Percentiles rank a stretch among this genome's conserved stretches.
Evolutionary conservation across 2,113 vertebrate genomes (phyloP).

Genomic region (Amphiprion ocellaris): DNA sequence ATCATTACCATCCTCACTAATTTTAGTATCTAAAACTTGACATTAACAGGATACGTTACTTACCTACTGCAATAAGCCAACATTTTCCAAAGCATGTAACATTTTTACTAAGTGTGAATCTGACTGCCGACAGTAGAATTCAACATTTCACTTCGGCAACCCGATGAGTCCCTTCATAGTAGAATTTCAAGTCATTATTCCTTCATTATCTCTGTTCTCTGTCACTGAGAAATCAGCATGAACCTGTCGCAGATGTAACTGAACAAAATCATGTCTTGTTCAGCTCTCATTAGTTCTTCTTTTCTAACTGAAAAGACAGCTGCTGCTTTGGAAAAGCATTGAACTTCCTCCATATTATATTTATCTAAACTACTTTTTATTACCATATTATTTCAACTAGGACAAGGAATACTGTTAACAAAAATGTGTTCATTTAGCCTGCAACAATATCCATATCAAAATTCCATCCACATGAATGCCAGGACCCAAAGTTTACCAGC

Average conservation of each 20-base stretch:
- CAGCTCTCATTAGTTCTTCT: not conserved
- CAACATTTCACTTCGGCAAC: slow-evolving; percentile 7
- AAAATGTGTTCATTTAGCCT: no score
- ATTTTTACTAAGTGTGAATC: not conserved
- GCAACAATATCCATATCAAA: no score
- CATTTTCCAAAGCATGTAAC: not conserved
- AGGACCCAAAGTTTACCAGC: no score
- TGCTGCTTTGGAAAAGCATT: not conserved
- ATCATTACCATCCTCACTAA: no score
- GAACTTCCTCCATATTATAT: not conserved
- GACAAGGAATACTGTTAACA: no score
- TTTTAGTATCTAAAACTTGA: not conserved
- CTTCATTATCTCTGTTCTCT: not conserved
- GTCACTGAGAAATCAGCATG: slow-evolving; percentile 3
- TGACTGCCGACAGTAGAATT: slow-evolving; percentile 18
- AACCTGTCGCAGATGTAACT: not conserved
- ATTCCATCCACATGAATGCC: no score
- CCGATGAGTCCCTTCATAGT: slow-evolving; percentile 2
- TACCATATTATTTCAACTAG: not conserved
- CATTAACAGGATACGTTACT: not conserved
- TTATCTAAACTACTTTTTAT: not conserved
- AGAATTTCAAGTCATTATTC: slow-evolving; percentile 5
- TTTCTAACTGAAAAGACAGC: slow-evolving; percentile 7
- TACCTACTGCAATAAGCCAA: not conserved
- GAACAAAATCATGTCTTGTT: not conserved